Conservation (phyloP, 92 coral and sea anemone species). For the Umimayanthus chanpuru region DNA sequence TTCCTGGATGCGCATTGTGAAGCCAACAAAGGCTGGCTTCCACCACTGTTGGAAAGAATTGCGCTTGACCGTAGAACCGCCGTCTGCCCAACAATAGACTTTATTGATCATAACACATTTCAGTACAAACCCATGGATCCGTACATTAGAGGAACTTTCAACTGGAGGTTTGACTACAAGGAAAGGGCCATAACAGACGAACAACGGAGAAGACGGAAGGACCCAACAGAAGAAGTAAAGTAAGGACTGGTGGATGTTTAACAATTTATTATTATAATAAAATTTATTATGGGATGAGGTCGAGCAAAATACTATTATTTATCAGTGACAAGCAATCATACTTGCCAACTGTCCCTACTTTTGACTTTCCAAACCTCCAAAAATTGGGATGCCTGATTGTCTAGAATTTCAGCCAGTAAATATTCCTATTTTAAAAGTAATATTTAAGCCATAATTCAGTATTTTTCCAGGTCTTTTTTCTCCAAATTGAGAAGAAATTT, state of each 20-base stretch:
- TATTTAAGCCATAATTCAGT: too few species aligned
- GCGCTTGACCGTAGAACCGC: constrained; percentile 88
- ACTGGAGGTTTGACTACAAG: constrained; percentile 99
- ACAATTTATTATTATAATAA: not conserved
- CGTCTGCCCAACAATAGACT: constrained; percentile 97
- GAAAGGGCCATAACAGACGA: constrained; percentile 86
- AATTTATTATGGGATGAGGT: not conserved
- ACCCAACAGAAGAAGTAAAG: constrained; percentile 93
- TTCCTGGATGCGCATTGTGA: constrained; percentile 98
- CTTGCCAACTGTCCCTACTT: too few species aligned
- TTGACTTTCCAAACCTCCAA: too few species aligned
- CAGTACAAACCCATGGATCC: constrained; percentile 97
- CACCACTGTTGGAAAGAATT: constrained; percentile 93
- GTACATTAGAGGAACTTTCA: constrained; percentile 91
- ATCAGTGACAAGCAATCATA: too few species aligned
- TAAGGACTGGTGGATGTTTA: constrained; percentile 22
- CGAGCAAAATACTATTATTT: not conserved
- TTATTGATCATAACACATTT: constrained; percentile 97
- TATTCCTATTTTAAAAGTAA: too few species aligned
- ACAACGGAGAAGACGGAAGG: constrained; percentile 78
- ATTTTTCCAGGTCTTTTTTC: too few species aligned
- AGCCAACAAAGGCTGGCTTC: constrained; percentile 95
- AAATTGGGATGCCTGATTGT: too few species aligned
- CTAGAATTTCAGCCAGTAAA: too few species aligned
- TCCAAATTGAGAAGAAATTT: too few species aligned